Base-by-base conservation (phyloP, 2,797 vertebrate species). In the Silurus lanzhouensis region DNA sequence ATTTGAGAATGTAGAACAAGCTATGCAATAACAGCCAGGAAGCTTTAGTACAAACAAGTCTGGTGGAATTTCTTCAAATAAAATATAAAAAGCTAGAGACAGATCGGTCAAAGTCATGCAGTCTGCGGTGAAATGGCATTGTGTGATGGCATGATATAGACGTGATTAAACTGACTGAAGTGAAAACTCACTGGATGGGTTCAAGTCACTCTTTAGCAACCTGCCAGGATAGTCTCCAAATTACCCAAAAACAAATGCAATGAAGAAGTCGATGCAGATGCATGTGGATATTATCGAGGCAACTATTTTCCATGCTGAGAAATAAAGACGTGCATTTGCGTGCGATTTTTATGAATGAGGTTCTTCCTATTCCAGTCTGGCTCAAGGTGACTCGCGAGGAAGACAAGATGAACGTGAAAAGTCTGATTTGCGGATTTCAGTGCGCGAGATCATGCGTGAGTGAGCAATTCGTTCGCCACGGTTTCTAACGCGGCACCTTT, bases 401-500 rank as follows among this genome's bases (percentile, higher is more conserved):
- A 1, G 44, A 64, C 8, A 38, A 77, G 17, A 60, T 4, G 17
- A 52, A 60, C 31, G 20, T 44, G 12, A 66, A 10, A 75, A 82
- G 79, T 75, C 46, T 75, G 60, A 58, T 67, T 61, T 55, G 76
- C 80, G 13, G 52, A 52, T 66, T 27, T n/a, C 52, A 25, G 25
- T 81, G 12, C 60, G 67, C 71, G 66, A 31, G 15, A 48, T 61
- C 72, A 77, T 48, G 72, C 80, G 75, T 46, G 71, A 60, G 61
- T n/a, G 81, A 68, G 52, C 72, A 5, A 38, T 57, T 66, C 38
- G 10, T 60, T 55, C 20, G 31, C 63, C 55, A 48, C 46, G 15
- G 5, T 86, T 82, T 70, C 58, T 27, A 70, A 66, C 46, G 61
- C 78, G 52, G 44, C 61, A 22, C 25, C 61, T 76, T 27, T 93